Evolutionary conservation across 64 coral and sea anemone species (phyloP), one percentile per base, ranked within the genome.

Genomic region (Pocillopora verrucosa): DNA sequence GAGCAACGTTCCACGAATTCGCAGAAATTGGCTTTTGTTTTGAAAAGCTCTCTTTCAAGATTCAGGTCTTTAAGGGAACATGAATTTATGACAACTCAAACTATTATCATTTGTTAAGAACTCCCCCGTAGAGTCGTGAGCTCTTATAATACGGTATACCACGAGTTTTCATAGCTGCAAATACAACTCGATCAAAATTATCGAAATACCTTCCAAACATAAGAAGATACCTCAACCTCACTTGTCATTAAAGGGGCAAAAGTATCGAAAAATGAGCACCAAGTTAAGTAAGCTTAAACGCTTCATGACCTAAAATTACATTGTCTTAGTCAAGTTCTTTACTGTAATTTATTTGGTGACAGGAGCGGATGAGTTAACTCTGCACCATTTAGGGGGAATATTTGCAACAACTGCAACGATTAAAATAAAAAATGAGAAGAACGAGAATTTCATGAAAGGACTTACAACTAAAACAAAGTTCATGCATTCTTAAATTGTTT

Each of bases 141-240:
- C 67, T 70, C 25, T 7, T 24, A 70, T 51, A 70, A 70, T 56
- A 19, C 17, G 19, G 24, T 19, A 22, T 60, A 13, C 11, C 20
- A 79, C 77, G 77, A 79, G 59, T 79, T 59, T 57, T 24, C 26
- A 22, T 30, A 56, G 59, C 59, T 59, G 77, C 77, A 24, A 2
- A 56, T 59, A 51, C 56, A 19, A 79, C 24, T 79, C 59, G 56
- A 79, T 79, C n/a, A 60, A 57, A 79, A 79, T 79, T 79, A 51
- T 79, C 77, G 51, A 79, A 56, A 60, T 60, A 57, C n/a, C 59
- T 79, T 79, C 56, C 12, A 58, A 79, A 79, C 77, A 79, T 59
- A 79, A 79, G 56, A 79, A 59, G 20, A 59, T 26, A 59, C 56
- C 77, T 59, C 56, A 60, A 30, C 77, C 56, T 34, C 24, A 16